Conservation (phyloP, 2,113 vertebrate species). For the Planiliza haematocheilus region DNA sequence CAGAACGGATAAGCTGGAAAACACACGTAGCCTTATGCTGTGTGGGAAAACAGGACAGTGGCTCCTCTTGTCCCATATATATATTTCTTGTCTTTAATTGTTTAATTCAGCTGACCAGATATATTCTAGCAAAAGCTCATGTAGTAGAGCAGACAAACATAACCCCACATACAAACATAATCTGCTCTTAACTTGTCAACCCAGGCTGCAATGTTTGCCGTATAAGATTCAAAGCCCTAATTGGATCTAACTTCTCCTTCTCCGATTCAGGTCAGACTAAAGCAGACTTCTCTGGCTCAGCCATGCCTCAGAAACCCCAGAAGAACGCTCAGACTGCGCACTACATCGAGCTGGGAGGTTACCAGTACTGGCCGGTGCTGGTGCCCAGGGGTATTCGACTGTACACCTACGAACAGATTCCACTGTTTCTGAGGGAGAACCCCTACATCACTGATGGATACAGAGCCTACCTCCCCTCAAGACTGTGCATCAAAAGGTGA, state of each 20-base stretch:
- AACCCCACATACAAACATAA: too few species aligned
- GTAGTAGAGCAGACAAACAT: too few species aligned
- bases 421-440: constrained; percentile 92
- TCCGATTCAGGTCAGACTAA: constrained; percentile 32
- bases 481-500: constrained; percentile 94
- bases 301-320: constrained; percentile 90
- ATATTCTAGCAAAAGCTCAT: too few species aligned
- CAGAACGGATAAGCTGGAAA: neutral
- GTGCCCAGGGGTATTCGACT: constrained; percentile 92
- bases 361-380: constrained; percentile 96
- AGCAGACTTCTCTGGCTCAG: constrained; percentile 9
- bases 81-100: too few species aligned
- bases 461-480: constrained; percentile 93
- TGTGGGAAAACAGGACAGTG: too few species aligned
- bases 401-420: constrained; percentile 96
- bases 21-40: neutral
- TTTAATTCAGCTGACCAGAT: too few species aligned
- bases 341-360: constrained; percentile 95
- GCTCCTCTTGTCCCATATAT: too few species aligned
- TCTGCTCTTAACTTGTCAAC: too few species aligned
- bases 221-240: neutral
- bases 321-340: constrained; percentile 89
- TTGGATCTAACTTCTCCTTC: neutral
- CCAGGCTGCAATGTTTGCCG: neutral
- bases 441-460: constrained; percentile 98